Conservation (phyloP, 2,888 invertebrate genomes). For the Drosophila melanosoma region DNA sequence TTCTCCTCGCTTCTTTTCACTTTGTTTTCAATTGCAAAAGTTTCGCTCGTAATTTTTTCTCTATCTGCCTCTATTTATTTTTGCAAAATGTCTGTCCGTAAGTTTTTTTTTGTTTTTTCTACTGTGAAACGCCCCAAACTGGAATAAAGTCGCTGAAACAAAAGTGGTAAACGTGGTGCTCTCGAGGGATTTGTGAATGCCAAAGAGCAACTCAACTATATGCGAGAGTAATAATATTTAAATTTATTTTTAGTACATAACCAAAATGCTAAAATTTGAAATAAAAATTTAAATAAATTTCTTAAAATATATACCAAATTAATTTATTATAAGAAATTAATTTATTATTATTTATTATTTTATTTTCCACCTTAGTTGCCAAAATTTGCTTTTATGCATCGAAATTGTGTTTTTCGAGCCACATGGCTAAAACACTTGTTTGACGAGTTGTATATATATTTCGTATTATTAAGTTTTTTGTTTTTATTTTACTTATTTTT, state of each 20-base stretch:
- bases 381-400: neutral
- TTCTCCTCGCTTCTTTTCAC: constrained; percentile 39
- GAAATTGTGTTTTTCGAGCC: neutral
- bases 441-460: neutral
- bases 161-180: constrained; percentile 22
- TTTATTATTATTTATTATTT: too few relatives aligned
- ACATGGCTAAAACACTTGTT: neutral
- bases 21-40: constrained; percentile 73
- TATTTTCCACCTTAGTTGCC: too few relatives aligned
- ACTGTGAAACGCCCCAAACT: constrained; percentile 4
- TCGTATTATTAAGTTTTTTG: neutral
- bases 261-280: neutral
- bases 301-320: too few relatives aligned
- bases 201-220: neutral
- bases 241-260: neutral
- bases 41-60: constrained; percentile 49
- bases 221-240: neutral
- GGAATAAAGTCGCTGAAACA: constrained; percentile 25
- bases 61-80: constrained; percentile 11
- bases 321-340: too few relatives aligned
- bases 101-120: constrained; percentile 1
- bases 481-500: neutral
- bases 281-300: too few relatives aligned
- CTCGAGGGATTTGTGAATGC: neutral
- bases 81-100: constrained; percentile 28